Evolutionary conservation across 1,140 invertebrate genomes (phyloP), one percentile per base, ranked within the genome.

Genomic region (Triops cancriformis): DNA sequence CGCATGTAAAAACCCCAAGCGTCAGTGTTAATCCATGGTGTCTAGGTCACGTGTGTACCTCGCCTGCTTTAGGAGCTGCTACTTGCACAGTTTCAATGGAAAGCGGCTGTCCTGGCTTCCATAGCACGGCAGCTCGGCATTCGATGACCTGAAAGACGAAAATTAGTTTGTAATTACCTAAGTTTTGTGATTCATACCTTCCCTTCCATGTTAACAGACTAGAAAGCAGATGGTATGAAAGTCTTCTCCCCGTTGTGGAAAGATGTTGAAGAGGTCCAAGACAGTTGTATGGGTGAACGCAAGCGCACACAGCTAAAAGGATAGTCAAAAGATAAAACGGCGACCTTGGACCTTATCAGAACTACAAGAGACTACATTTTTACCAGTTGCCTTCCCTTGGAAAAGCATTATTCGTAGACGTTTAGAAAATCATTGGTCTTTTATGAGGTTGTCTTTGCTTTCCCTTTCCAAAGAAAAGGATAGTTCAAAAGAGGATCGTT

Each of bases 21-120:
- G 23, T 64, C 51, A n/a, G 11, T 45, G 43, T 1, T 45, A 23
- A 5, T n/a, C 10, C 1, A 23, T 64, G 51, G 14, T 23, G 6
- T 6, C 3, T 45, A 12, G 7, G 18, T 18, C 51, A 23, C 6
- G 18, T 64, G 14, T 14, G 14, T 42, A 78, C 77, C 51, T 78
- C 77, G 14, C 78, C 78, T 27, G 91, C 91, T 85, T 93, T 95
- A 5, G 98, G 98, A 73, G 96, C 94, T n/a, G 90, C 94, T 1
- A 99, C 98, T 87, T 97, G 91, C 79, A 99, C 88, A 73, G 91
- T 91, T 87, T 99, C 98, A 42, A 99, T 88, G 0, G 88, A 87
- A 18, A 99, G 86, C 10, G 94, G 93, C 82, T 96, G 88, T 79
- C 93, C 94, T 72, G 93, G 89, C 82, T 91, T 92, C 92, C 96